These are phyloP conservation scores for Notechis scutatus DNA, from an alignment of 2,113 vertebrate genomes.

Conservation along the genomic window DNA sequence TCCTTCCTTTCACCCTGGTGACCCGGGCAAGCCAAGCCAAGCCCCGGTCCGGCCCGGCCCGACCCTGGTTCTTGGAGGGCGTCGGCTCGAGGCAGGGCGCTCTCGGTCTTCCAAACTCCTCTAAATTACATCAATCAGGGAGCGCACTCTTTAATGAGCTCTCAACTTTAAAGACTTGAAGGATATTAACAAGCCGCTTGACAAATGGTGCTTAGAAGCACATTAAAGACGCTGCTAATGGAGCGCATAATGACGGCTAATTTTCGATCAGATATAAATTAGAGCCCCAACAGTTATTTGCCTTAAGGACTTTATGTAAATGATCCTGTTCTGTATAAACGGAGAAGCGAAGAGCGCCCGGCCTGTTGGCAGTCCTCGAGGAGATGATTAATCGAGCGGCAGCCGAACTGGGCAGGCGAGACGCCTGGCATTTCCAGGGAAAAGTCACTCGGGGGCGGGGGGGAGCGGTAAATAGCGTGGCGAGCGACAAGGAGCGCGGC, in stretches of 20 bases:
- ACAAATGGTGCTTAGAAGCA: slow-evolving; percentile 99
- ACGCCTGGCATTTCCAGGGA: slow-evolving; percentile 78
- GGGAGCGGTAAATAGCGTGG: slow-evolving; percentile 35
- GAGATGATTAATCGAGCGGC: slow-evolving; percentile 84
- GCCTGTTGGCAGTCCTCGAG: slow-evolving; percentile 80
- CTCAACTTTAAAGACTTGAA: slow-evolving; percentile 99
- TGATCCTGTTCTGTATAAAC: slow-evolving; percentile 98
- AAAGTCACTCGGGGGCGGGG: slow-evolving; percentile 43
- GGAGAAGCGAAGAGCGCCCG: slow-evolving; percentile 77
- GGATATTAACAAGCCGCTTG: slow-evolving; percentile 99
- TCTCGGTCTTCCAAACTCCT: slow-evolving; percentile 82
- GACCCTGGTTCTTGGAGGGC: slow-evolving; percentile 48
- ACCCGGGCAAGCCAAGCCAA: not conserved
- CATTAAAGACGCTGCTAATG: slow-evolving; percentile 99
- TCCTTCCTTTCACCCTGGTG: not conserved
- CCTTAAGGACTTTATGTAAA: slow-evolving; percentile 99
- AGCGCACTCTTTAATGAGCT: slow-evolving; percentile 98
- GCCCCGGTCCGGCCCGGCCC: not conserved
- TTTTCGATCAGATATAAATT: slow-evolving; percentile 99
- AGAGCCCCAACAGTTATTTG: slow-evolving; percentile 99
- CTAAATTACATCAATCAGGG: slow-evolving; percentile 95
- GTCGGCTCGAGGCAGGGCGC: slow-evolving; percentile 60
- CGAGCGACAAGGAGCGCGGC: slow-evolving; percentile 8
- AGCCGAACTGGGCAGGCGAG: slow-evolving; percentile 82
- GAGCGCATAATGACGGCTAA: slow-evolving; percentile 99